Base-by-base conservation (phyloP, 1,140 invertebrate species). In the Brachionus calyciflorus region DNA sequence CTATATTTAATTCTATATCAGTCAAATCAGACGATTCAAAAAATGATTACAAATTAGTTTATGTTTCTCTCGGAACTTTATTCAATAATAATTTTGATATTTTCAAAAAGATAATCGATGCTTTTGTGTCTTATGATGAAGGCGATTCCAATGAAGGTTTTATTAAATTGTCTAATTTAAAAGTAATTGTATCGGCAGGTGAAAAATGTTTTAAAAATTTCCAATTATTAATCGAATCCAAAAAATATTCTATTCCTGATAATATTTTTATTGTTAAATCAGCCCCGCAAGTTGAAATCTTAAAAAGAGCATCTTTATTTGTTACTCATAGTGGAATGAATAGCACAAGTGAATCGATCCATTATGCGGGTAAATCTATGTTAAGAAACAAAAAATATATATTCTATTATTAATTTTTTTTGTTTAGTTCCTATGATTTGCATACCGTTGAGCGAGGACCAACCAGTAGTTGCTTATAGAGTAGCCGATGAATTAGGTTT, bases 301-400 rank as follows among this genome's bases (percentile, higher is more conserved):
- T 73, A 3, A 73, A 73, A 26, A 51, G 69, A 73, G 69, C 69
- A 1, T 49, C 44, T 37, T 90, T 90, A 0, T 93, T 93, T 80
- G 88, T 93, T 1, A 92, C 91, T 0, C 92, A 93, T 82, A 90
- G 91, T 3, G 92, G 92, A 10, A 82, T 92, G 3, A 85, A 92
- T 51, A 91, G 91, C 77, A 89, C 91, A 83, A 91, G 90, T 80
- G 92, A 93, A 81, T 90, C 91, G 0, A 90, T 91, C 5, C 91
- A 89, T 81, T 90, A 91, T 80, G 91, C 89, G 12, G 60, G 60
- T 65, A 65, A 55, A 3, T 37, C 4, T 37, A 5, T 9, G 33
- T 37, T 5, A 37, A 37, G 3, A 37, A 26, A 28, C 3, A 2
- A 12, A 55, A 55, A 24, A 55, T 26, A 26, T 24, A 30, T 44